Conservation (phyloP, 2,888 invertebrate genomes). For the Nomada fabriciana region DNA sequence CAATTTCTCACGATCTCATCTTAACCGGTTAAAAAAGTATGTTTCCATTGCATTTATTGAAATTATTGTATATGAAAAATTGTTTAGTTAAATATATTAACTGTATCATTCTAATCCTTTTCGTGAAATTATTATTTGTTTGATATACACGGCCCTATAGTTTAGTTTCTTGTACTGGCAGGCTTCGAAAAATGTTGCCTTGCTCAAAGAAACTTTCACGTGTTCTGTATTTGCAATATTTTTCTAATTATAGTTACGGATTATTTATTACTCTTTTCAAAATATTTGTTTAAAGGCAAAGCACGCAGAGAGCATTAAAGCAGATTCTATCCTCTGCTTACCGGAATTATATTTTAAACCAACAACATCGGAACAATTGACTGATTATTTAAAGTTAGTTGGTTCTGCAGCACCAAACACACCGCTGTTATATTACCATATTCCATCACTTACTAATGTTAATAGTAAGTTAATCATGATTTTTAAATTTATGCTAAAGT, state of each 20-base stretch:
- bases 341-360: slow-evolving; percentile 93
- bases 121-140: too few relatives aligned
- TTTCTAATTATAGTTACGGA: background rate
- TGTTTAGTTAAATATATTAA: too few relatives aligned
- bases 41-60: too few relatives aligned
- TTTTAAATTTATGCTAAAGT: background rate
- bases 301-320: slow-evolving; percentile 88
- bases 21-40: too few relatives aligned
- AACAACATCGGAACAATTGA: slow-evolving; percentile 86
- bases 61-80: too few relatives aligned
- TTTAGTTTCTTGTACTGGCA: too few relatives aligned
- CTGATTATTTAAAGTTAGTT: slow-evolving; percentile 88
- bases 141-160: too few relatives aligned
- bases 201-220: too few relatives aligned
- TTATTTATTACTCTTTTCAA: background rate
- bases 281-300: slow-evolving; percentile 85
- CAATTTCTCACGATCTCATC: too few relatives aligned
- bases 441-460: slow-evolving; percentile 90
- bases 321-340: slow-evolving; percentile 89
- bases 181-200: too few relatives aligned
- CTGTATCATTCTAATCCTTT: too few relatives aligned
- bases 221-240: background rate
- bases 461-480: slow-evolving; percentile 86
- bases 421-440: slow-evolving; percentile 94
- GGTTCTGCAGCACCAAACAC: slow-evolving; percentile 90